Percentiles rank a stretch among this genome's conserved stretches.
phyloP scores from a whole-genome alignment of 2,113 vertebrate species.

The Phyllostomus discolor region DNA sequence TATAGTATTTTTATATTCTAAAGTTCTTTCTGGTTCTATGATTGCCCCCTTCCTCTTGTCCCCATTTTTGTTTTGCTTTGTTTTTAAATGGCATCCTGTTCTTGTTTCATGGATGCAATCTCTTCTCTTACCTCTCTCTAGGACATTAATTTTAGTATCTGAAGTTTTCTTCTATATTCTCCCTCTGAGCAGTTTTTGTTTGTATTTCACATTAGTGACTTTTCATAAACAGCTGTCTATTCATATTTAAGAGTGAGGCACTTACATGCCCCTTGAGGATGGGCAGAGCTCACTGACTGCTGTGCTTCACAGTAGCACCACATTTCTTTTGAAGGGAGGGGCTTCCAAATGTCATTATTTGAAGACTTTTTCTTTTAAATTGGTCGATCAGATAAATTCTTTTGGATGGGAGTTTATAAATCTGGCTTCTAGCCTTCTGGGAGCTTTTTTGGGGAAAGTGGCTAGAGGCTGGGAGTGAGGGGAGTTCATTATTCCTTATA shows the following conservation, averaged over 20 bases:
- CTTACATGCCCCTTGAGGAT: background rate
- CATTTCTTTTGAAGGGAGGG: background rate
- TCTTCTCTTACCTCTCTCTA: background rate
- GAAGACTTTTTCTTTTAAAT: background rate
- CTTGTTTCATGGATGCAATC: background rate
- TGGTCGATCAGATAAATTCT: background rate
- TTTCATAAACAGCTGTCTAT: background rate
- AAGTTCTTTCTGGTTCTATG: background rate
- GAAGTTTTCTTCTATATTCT: background rate
- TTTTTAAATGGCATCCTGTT: background rate
- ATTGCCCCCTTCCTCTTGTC: background rate
- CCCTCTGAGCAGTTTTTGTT: background rate
- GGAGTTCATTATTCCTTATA: background rate
- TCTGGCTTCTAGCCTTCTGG: background rate
- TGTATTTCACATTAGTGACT: background rate
- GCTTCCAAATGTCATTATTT: background rate
- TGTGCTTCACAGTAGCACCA: background rate
- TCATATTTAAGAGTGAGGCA: background rate
- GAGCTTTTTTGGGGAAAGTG: background rate
- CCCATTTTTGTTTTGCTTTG: background rate
- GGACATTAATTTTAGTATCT: background rate
- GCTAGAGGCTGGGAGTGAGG: accelerated
- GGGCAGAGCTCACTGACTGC: background rate
- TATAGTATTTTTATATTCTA: background rate
- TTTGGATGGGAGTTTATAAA: background rate